These are phyloP conservation scores for Morelia viridis DNA, from an alignment of 2,797 vertebrate species.

Conservation along the genomic window DNA sequence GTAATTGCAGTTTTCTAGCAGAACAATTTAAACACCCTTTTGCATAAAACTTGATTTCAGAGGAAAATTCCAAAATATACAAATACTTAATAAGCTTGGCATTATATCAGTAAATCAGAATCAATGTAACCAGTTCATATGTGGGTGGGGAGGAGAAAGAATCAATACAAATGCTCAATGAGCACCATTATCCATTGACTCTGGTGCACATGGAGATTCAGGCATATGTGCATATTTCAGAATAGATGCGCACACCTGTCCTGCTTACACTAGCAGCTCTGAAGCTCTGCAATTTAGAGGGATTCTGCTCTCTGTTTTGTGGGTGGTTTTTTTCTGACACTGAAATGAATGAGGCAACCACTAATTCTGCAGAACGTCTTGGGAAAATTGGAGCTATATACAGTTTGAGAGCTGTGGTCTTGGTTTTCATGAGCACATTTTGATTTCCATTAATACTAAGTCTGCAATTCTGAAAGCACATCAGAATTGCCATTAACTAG, in stretches of 20 bases:
- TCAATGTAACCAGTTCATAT: constrained; percentile 39
- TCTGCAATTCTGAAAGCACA: constrained; percentile 7
- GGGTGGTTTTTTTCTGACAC: background rate
- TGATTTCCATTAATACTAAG: background rate
- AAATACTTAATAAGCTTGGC: constrained; percentile 45
- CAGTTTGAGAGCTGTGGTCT: background rate
- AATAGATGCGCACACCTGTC: background rate
- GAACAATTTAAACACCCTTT: constrained; percentile 80
- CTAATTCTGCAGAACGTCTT: background rate
- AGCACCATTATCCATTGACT: constrained; percentile 30
- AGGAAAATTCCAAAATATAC: constrained; percentile 48
- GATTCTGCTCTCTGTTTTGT: background rate
- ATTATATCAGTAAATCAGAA: constrained; percentile 32
- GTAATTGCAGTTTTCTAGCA: constrained; percentile 75
- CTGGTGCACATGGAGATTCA: background rate
- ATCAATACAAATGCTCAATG: constrained; percentile 43
- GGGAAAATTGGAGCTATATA: background rate
- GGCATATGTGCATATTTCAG: background rate
- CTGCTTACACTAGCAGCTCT: background rate
- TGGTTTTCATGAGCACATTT: background rate
- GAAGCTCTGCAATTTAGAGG: background rate
- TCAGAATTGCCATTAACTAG: background rate
- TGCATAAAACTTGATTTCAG: constrained; percentile 73
- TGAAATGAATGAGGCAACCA: constrained; percentile 18
- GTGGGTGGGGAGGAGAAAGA: constrained; percentile 18